These are phyloP conservation scores for Nephrotoma appendiculata DNA, from an alignment of 2,888 invertebrate species.

Conservation along the genomic window DNA sequence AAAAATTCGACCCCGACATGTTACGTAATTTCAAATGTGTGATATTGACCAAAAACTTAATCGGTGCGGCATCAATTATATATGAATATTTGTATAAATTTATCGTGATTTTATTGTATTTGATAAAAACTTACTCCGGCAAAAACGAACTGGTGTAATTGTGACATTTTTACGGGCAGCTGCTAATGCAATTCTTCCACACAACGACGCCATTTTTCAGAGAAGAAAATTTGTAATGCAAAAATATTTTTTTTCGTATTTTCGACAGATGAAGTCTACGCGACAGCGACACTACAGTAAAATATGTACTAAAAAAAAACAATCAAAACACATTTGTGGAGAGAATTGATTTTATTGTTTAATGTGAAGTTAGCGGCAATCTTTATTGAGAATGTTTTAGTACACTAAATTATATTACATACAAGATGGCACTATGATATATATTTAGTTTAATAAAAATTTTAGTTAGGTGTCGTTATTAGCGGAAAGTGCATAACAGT, in stretches of 20 bases:
- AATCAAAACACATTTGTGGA: background rate
- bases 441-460: background rate
- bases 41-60: background rate
- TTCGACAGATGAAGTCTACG: background rate
- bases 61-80: conserved; percentile 7
- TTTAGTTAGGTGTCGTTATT: background rate
- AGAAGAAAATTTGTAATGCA: background rate
- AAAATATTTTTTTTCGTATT: background rate
- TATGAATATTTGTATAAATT: background rate
- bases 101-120: background rate
- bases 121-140: conserved; percentile 45
- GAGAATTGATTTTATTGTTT: background rate
- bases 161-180: conserved; percentile 49
- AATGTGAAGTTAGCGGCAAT: background rate
- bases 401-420: background rate
- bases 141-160: conserved; percentile 43
- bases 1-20: background rate
- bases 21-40: background rate
- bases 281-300: background rate
- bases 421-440: background rate
- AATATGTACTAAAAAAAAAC: background rate
- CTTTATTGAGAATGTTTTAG: background rate
- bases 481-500: background rate
- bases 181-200: conserved; percentile 51
- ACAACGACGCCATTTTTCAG: conserved; percentile 54